These are phyloP conservation scores for Saccostrea cuccullata DNA, from an alignment of 1,140 invertebrate genomes.

Conservation along the genomic window DNA sequence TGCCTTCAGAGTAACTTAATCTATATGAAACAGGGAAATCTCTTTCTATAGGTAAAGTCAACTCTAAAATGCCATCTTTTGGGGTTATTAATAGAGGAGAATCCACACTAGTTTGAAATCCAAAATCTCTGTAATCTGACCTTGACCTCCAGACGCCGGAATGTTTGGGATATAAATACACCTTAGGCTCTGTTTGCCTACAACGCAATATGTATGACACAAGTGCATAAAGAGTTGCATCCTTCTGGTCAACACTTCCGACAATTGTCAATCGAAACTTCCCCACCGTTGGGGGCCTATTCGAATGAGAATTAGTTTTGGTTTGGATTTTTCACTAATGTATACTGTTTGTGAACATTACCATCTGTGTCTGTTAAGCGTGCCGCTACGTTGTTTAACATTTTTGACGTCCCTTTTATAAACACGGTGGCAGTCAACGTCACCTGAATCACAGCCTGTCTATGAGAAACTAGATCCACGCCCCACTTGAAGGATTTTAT, in stretches of 20 bases:
- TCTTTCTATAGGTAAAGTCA: neutral
- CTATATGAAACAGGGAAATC: neutral
- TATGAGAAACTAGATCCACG: slow-evolving; percentile 46
- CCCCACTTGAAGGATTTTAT: slow-evolving; percentile 9
- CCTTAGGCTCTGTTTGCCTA: neutral
- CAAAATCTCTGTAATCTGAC: slow-evolving; percentile 5
- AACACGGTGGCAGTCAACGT: slow-evolving; percentile 35
- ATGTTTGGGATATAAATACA: slow-evolving; percentile 39
- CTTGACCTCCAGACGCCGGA: slow-evolving; percentile 13
- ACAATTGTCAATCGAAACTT: slow-evolving; percentile 39
- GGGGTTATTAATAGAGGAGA: neutral
- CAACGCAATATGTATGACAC: slow-evolving; percentile 40
- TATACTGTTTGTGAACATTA: slow-evolving; percentile 37
- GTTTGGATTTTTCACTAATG: slow-evolving; percentile 27
- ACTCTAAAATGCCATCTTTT: slow-evolving; percentile 17
- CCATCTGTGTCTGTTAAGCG: slow-evolving; percentile 48
- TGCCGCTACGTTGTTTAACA: slow-evolving; percentile 13
- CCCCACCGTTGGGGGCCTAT: slow-evolving; percentile 29
- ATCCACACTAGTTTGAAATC: slow-evolving; percentile 36
- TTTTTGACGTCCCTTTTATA: slow-evolving; percentile 30
- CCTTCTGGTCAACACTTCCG: slow-evolving; percentile 27
- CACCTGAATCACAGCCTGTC: slow-evolving; percentile 36
- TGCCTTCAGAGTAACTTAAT: neutral
- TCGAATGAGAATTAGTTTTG: slow-evolving; percentile 15
- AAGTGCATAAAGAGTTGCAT: neutral